Conservation (phyloP, 1,140 invertebrate species). For the Cherax destructor region DNA sequence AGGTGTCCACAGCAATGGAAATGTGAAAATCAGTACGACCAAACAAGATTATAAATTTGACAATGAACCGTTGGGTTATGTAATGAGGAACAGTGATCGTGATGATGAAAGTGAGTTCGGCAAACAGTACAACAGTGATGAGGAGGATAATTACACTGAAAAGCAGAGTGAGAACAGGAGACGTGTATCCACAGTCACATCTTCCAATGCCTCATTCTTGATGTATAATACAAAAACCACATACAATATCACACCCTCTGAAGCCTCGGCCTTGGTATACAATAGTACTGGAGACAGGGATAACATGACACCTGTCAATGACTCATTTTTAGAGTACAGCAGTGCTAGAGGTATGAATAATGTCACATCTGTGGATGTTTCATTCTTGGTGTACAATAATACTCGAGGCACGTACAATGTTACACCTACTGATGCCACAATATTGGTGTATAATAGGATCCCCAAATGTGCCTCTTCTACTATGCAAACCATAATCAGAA, state of each 20-base stretch:
- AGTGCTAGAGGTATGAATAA: conserved; percentile 23
- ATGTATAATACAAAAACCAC: conserved; percentile 54
- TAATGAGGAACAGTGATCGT: not conserved
- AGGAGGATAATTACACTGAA: not conserved
- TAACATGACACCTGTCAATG: conserved; percentile 33
- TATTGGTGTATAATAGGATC: conserved; percentile 50
- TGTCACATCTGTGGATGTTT: conserved; percentile 12
- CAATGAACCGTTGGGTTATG: not conserved
- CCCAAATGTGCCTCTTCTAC: conserved; percentile 55
- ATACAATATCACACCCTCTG: conserved; percentile 38
- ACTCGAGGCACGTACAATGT: conserved; percentile 39
- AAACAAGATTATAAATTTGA: too few relatives aligned
- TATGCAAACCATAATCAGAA: conserved; percentile 51
- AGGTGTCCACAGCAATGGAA: not conserved
- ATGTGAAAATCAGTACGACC: not conserved
- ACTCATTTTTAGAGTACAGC: conserved; percentile 20
- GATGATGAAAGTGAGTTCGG: not conserved
- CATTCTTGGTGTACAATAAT: conserved; percentile 35
- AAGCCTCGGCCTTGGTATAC: conserved; percentile 20
- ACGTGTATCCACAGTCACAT: conserved; percentile 30
- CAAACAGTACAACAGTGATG: not conserved
- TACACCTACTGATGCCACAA: conserved; percentile 5
- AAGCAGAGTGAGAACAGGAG: conserved; percentile 13
- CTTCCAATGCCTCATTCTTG: conserved; percentile 4
- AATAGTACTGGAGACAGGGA: conserved; percentile 38